Base-by-base conservation (phyloP, 2,113 vertebrate genomes). In the Gila orcuttii region DNA sequence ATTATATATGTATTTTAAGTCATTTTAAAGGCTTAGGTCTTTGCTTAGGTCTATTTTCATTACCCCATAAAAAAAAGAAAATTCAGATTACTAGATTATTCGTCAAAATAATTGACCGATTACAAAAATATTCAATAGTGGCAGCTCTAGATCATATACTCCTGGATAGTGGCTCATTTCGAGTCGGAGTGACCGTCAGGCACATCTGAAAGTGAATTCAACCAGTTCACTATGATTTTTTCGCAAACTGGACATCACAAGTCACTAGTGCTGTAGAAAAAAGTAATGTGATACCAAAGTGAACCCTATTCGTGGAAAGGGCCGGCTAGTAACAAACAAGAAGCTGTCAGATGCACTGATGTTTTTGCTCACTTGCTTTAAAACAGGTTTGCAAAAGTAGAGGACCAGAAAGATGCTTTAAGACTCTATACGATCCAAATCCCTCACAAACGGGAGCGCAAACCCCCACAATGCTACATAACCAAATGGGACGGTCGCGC, bases 401-500 rank as follows among this genome's bases (percentile, higher is more conserved):
- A 96, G 79, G 98, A 98, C 91, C 94, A 95, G 25, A 94, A 95
- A 0, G 92, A 94, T 0, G 92, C 92, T 0, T 90, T 97, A 83
- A 94, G 97, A 75, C 96, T 99, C 64, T 99, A 98, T 93, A 99
- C 98, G 0, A 96, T 97, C 57, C 98, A 99, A 93, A 97, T 99
- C 85, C 98, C 98, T 7, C 96, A 99, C 91, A 98, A 97, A 90
- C 94, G 98, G 60, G 96, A 97, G 69, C 95, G 97, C 8, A 97
- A 94, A 13, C 97, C 96, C 0, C 96, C 94, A 0, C 96, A 96
- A 1, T 99, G 97, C 92, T 99, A 97, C 95, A 94, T 99, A 91
- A 98, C 97, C 78, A 98, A 98, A 91, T 99, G 98, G 98, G 97
- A 99, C 0, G 96, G 96, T 23, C 93, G 92, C 59, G 96, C 93